Percentiles rank a stretch among this genome's conserved stretches.
These are phyloP conservation scores for Harpalus rubripes DNA, from an alignment of 2,888 invertebrate genomes.

Conservation along the genomic window DNA sequence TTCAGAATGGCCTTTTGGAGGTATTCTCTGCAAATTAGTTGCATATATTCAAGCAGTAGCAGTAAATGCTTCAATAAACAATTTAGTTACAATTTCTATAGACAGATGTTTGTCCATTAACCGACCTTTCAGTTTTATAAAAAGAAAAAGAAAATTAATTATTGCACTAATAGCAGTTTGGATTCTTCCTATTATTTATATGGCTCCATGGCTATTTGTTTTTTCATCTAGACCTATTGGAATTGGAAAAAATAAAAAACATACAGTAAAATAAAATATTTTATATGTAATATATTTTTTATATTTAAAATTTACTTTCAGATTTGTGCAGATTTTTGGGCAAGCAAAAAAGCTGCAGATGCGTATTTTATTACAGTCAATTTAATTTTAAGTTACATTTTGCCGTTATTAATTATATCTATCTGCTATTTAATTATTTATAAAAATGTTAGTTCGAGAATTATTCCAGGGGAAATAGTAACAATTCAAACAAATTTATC, in stretches of 20 bases:
- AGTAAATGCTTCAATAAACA: constrained; percentile 58
- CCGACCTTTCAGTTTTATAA: constrained; percentile 43
- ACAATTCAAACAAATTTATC: constrained; percentile 39
- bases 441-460: constrained; percentile 37
- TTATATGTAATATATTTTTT: background rate
- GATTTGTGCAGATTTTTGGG: constrained; percentile 60
- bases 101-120: constrained; percentile 56
- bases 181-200: constrained; percentile 32
- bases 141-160: constrained; percentile 28
- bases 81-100: constrained; percentile 54
- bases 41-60: constrained; percentile 55
- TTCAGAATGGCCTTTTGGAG: constrained; percentile 60
- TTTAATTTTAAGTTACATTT: constrained; percentile 54
- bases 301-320: constrained; percentile 26
- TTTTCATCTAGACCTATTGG: constrained; percentile 45
- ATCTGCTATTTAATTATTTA: constrained; percentile 57
- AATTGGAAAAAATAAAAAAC: background rate
- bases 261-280: constrained; percentile 1
- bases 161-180: constrained; percentile 28
- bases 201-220: constrained; percentile 55
- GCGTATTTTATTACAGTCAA: constrained; percentile 54
- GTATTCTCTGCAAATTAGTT: constrained; percentile 48
- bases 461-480: constrained; percentile 52
- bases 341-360: constrained; percentile 40
- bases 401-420: constrained; percentile 43